Base-by-base conservation (phyloP, 2,888 invertebrate genomes). In the Tetranychus piercei region DNA sequence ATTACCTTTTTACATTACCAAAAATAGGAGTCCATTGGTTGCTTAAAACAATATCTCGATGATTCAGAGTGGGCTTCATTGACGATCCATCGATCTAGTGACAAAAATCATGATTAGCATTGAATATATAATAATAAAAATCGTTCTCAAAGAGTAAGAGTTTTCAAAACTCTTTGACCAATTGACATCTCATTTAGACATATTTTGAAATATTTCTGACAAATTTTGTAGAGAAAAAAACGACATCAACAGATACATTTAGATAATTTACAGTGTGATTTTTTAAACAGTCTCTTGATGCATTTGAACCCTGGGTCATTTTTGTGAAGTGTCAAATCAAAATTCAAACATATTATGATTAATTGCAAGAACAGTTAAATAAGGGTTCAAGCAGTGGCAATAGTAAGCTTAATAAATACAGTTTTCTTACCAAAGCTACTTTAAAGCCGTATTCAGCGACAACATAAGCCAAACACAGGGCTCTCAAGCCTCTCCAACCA, bases 21-120 rank as follows among this genome's bases (percentile, higher is more conserved):
- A 69, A 69, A 23, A 20, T 72, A 6, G 72, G n/a, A 34, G 20
- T 72, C 72, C 72, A 72, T 72, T 44, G 11, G 20, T 72, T 44
- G 1, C 34, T n/a, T 11, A 45, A 20, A 11, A 69, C 20, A 1
- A 69, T 23, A 69, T 69, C 69, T 20, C 20, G 18, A 23, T 22
- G 18, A 15, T 43, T 23, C 15, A 72, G 45, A 72, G 72, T 44
- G 1, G 72, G 72, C 44, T 72, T 20, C 72, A 72, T 72, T 6
- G 72, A 72, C 5, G 45, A 5, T 18, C 72, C 72, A 9, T 72
- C 72, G 6, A 72, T 34, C 45, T 44, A 15, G 23, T 43, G 43
- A 71, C 34, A 34, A 34, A 34, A 34, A 34, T 34, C 34, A 34
- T 34, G 34, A 34, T 34, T 34, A 34, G 34, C 3, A 34, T 34